Percentiles rank a stretch among this genome's conserved stretches.
phyloP scores from a whole-genome alignment of 2,888 invertebrate species.

The Mesorhabditis belari region DNA sequence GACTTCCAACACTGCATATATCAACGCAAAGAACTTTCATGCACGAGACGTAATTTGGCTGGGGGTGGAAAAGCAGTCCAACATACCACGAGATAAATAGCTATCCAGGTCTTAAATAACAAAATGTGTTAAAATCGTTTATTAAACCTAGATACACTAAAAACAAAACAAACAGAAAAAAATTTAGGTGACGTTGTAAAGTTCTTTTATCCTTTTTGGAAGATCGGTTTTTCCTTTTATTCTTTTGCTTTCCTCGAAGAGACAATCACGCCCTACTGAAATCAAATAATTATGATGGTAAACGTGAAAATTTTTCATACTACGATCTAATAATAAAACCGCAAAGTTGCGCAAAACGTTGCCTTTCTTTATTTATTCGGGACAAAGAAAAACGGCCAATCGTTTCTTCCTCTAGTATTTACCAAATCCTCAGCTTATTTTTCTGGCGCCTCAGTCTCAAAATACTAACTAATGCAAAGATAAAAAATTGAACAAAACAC shows the following conservation, averaged over 20 bases:
- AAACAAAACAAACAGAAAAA: constrained; percentile 1
- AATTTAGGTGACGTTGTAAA: constrained; percentile 26
- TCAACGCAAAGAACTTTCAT: too few relatives aligned
- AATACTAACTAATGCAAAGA: too few relatives aligned
- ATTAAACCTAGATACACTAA: too few relatives aligned
- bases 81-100: too few relatives aligned
- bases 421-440: too few relatives aligned
- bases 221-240: constrained; percentile 63
- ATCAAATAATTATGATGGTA: constrained; percentile 38
- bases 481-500: constrained; percentile 5
- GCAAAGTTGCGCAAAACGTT: neutral
- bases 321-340: neutral
- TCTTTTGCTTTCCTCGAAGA: constrained; percentile 71
- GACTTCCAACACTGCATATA: too few relatives aligned
- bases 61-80: too few relatives aligned
- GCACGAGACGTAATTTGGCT: too few relatives aligned
- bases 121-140: too few relatives aligned
- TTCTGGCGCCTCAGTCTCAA: too few relatives aligned
- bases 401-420: too few relatives aligned
- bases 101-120: too few relatives aligned
- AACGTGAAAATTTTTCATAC: neutral
- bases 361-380: neutral
- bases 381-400: neutral
- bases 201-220: constrained; percentile 35
- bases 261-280: constrained; percentile 66